These are phyloP conservation scores for Chionodraco myersi DNA, from an alignment of 2,113 vertebrate genomes.

Conservation along the genomic window DNA sequence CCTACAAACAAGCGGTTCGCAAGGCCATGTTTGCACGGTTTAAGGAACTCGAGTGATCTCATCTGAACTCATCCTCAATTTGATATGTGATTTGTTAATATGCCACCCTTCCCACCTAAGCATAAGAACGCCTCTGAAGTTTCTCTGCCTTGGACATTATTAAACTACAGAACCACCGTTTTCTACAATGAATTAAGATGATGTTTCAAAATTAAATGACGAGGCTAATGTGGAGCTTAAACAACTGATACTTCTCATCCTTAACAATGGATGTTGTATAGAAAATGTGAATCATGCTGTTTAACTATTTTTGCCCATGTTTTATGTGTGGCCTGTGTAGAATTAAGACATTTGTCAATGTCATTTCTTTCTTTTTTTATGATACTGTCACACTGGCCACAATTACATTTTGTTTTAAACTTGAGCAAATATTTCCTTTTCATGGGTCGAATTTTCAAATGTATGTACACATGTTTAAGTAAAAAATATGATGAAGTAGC, in stretches of 20 bases:
- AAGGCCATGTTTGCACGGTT: slow-evolving; percentile 98
- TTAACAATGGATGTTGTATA: slow-evolving; percentile 38
- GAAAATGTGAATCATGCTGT: slow-evolving; percentile 26
- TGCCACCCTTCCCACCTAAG: slow-evolving; percentile 7
- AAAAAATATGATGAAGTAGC: slow-evolving; percentile 30
- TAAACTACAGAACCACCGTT: slow-evolving; percentile 1
- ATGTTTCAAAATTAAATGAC: slow-evolving; percentile 4
- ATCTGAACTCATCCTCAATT: slow-evolving; percentile 37
- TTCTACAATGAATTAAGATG: slow-evolving; percentile 2
- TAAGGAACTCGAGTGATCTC: slow-evolving; percentile 92
- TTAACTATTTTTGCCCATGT: slow-evolving; percentile 31
- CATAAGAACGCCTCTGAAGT: slow-evolving; percentile 23
- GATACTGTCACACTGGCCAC: slow-evolving; percentile 35
- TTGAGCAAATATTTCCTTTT: slow-evolving; percentile 53
- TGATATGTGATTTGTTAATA: slow-evolving; percentile 25
- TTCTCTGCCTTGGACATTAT: slow-evolving; percentile 22
- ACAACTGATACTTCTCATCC: background rate
- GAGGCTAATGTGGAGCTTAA: background rate
- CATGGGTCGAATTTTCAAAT: slow-evolving; percentile 48
- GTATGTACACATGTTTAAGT: slow-evolving; percentile 74
- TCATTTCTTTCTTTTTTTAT: slow-evolving; percentile 42
- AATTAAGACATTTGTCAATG: slow-evolving; percentile 39
- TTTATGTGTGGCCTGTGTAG: slow-evolving; percentile 44
- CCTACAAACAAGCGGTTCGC: slow-evolving; percentile 93
- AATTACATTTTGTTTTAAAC: slow-evolving; percentile 58